phyloP scores from a whole-genome alignment of 2,797 vertebrate genomes.

The Malacoctenus gilli region DNA sequence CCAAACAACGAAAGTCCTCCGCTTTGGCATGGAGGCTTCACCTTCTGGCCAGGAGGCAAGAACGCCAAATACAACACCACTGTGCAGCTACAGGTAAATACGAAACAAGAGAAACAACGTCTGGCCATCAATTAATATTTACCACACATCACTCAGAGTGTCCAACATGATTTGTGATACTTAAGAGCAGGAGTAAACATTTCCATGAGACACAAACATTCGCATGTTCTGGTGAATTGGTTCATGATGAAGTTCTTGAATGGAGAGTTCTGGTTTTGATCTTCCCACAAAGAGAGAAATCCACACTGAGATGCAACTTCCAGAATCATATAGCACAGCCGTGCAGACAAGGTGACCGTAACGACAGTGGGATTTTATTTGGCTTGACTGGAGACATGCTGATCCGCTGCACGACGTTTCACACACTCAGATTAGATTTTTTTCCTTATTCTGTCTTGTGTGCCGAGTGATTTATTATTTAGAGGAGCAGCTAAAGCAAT shows the following conservation, averaged over 20 bases:
- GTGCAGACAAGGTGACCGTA: too few relatives aligned
- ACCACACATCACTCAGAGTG: neutral
- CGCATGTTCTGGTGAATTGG: constrained; percentile 23
- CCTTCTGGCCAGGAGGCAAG: too few relatives aligned
- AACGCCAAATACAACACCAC: too few relatives aligned
- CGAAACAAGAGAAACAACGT: neutral
- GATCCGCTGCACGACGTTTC: constrained; percentile 19
- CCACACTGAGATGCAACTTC: neutral
- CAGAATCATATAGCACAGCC: too few relatives aligned
- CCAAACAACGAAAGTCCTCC: too few relatives aligned
- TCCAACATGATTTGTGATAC: neutral
- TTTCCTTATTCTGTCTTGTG: neutral
- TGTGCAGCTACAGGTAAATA: neutral
- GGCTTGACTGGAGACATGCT: constrained; percentile 17
- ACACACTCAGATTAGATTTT: constrained; percentile 9
- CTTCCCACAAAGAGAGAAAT: constrained; percentile 10
- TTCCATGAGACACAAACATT: constrained; percentile 8
- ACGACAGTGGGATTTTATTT: constrained; percentile 11
- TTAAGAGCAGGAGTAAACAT: constrained; percentile 12
- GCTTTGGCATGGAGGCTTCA: too few relatives aligned
- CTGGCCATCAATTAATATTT: constrained; percentile 14
- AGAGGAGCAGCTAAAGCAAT: constrained; percentile 26
- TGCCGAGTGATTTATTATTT: constrained; percentile 26
- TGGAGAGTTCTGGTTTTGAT: neutral
- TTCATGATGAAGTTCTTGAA: constrained; percentile 14